phyloP scores from a whole-genome alignment of 2,888 invertebrate species.

The Lasioglossum calceatum region DNA sequence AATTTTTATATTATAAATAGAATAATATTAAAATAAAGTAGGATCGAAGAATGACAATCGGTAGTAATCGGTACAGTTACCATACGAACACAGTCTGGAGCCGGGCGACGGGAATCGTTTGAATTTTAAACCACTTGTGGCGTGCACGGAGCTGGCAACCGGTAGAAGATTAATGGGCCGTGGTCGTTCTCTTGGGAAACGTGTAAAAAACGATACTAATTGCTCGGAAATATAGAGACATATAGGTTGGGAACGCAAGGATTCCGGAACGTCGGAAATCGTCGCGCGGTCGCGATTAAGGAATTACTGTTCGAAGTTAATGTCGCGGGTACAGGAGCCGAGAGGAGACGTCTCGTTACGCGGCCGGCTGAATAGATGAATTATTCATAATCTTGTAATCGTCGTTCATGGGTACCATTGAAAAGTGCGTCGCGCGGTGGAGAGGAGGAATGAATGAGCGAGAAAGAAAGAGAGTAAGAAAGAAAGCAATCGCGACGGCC shows the following conservation, averaged over 20 bases:
- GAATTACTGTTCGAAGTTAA: neutral
- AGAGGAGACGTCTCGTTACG: conserved; percentile 37
- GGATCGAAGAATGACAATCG: too few relatives aligned
- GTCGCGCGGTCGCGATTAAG: conserved; percentile 20
- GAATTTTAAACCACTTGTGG: conserved; percentile 69
- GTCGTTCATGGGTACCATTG: neutral
- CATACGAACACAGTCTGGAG: too few relatives aligned
- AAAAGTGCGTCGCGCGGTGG: neutral
- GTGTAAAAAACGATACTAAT: conserved; percentile 36
- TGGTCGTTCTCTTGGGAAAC: conserved; percentile 18
- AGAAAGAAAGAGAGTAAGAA: neutral
- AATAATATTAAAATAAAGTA: too few relatives aligned
- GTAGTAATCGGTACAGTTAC: too few relatives aligned
- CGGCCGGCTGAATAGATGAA: conserved; percentile 37
- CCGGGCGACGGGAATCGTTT: conserved; percentile 44
- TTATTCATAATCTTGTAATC: conserved; percentile 39
- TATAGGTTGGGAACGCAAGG: conserved; percentile 23
- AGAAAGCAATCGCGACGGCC: conserved; percentile 1
- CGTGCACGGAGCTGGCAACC: conserved; percentile 30
- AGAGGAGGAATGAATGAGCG: neutral
- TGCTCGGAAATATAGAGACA: conserved; percentile 45
- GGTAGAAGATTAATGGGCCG: conserved; percentile 61
- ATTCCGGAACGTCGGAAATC: conserved; percentile 31
- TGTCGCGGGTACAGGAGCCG: conserved; percentile 6
- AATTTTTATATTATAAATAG: too few relatives aligned